Base-by-base conservation (phyloP, 2,888 invertebrate genomes). In the Aleiodes testaceus region DNA sequence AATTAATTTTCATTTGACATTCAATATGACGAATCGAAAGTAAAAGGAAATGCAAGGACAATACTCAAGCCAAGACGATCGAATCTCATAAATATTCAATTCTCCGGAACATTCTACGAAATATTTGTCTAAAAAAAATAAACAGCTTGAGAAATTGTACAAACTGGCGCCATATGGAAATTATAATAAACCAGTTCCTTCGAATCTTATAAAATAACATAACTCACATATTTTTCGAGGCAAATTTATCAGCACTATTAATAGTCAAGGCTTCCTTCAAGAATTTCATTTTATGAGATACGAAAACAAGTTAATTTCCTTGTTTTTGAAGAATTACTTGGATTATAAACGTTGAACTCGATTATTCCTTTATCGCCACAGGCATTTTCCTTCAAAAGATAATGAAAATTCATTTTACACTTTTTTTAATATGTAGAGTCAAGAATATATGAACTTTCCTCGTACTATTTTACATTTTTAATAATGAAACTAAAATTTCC, bases 301-400 rank as follows among this genome's bases (percentile, higher is more conserved):
- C 3, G 20, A 61, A 9, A 2, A 4, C 30, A n/a, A 12, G 14
- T 16, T 30, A 30, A 30, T 55, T 42, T 9, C 12, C 26, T n/a
- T 44, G 44, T 42, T 20, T 61, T 61, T 61, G 20, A n/a, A n/a
- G n/a, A 61, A 61, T 18, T 61, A n/a, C 6, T 55, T 44, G 20
- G 42, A 16, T 61, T 44, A 61, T 44, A 42, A 61, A 18, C 12
- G 47, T 44, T 20, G 30, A 26, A 9, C 1, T 26, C n/a, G 1
- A 36, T 16, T 11, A 61, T 12, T 61, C 18, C 61, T 20, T 61
- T 61, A 42, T 42, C 42, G 42, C 16, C 12, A 22, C n/a, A 2
- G 12, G 20, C 47, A 12, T 63, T 63, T 45, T 53, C 18, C n/a
- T 45, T 14, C 3, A 14, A 20, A 12, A 16, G 18, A 36, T 20